Evolutionary conservation across 2,113 vertebrate genomes (phyloP), one percentile per base, ranked within the genome.

Genomic region (Rissa tridactyla): DNA sequence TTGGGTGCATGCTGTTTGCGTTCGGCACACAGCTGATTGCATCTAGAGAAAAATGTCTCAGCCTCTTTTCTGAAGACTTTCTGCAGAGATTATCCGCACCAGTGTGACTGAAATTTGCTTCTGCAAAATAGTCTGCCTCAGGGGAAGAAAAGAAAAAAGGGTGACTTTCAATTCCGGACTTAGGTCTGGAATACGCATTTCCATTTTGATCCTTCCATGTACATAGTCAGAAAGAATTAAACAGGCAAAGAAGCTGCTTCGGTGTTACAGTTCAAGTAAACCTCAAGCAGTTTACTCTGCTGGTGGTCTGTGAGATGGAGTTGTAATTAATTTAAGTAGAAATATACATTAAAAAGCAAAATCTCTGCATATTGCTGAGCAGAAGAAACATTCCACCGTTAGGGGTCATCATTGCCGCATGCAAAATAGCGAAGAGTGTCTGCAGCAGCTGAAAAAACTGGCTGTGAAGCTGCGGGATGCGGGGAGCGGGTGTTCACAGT

Each of bases 381-480:
- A 46, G 44, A 52, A 85, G 46, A 54, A 89, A 47, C 60, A 38
- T 95, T 96, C 55, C 81, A 82, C 97, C 93, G 11, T 92, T 97
- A 97, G 94, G 73, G 86, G 95, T 97, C 96, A 54, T 94, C 76
- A 36, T 92, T 97, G 93, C 85, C 94, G 77, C 75, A 0, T 44
- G 75, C n/a, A 82, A 58, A 87, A 44, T 17, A 82, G 13, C 13
- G 17, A 38, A 30, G 40, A 49, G 6, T 7, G 2, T 42, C 16
- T 70, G 57, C 58, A 80, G 73, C 52, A 58, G 66, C 86, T 73
- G 78, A 12, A 88, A 49, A 51, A 36, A 10, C 1, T 6, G 86
- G 6, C 11, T 87, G 44, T 58, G 44, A 60, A 60, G 46, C 29
- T 68, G 38, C 32, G 19, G 68, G 52, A 17, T 57, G 19, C 30